Evolutionary conservation across 2,888 invertebrate species (phyloP), one percentile per base, ranked within the genome.

Genomic region (Hecatera dysodea): DNA sequence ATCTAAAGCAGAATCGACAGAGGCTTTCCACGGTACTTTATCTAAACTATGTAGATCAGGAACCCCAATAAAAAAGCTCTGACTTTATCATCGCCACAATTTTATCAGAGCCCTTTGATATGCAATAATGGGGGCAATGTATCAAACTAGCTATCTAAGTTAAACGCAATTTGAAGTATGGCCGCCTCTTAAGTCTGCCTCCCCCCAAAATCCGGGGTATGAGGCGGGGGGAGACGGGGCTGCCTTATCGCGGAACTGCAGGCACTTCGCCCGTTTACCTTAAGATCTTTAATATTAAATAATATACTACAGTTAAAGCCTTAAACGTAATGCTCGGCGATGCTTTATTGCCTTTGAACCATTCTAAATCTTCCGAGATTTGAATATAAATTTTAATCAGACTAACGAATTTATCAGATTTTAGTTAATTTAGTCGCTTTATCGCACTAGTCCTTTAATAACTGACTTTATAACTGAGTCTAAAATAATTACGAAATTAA

Each of bases 261-360:
- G 96, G 93, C 96, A 90, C 93, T 92, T 90, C 92, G 84, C 93
- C 91, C 94, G 93, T 91, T 94, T 94, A 96, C 95, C 96, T 96
- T 95, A 94, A 95, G 94, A 95, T 95, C 94, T 95, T 95, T 95
- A 95, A 95, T 96, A 96, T 95, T 95, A 94, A 95, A 95, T 94
- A 95, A 95, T 93, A 94, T 93, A 95, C 90, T 92, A 93, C 93
- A 93, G 91, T 94, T 94, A 93, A 92, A 94, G 90, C 93, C 89
- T 93, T 91, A 90, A 93, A 92, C 89, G 85, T 90, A 91, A 79
- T 87, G 86, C 85, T 86, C 82, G 77, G 83, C 83, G 75, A 90
- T 93, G 90, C 85, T 93, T 93, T 93, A 94, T 93, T 86, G 84
- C 72, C 78, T 79, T 75, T 81, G 60, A 76, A 77, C 66, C 65